Evolutionary conservation across 2,113 vertebrate species (phyloP), one percentile per base, ranked within the genome.

Genomic region (Ibidorhyncha struthersii): DNA sequence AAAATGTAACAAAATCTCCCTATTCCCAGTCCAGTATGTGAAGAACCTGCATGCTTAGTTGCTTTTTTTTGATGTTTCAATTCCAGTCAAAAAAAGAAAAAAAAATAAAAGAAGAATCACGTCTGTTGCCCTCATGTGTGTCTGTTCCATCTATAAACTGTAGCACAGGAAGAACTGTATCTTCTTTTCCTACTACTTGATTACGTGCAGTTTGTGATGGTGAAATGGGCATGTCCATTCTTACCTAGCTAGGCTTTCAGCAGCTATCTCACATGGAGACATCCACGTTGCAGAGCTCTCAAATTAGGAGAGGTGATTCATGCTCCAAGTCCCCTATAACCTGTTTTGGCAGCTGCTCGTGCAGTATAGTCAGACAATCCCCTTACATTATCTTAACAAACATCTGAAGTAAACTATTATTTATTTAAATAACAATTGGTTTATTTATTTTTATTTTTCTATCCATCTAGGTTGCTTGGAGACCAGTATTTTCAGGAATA

Each of bases 401-500:
- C 6, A 36, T 34, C 12, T 76, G 7, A 90, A 77, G 41, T 50
- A 66, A 29, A 10, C 32, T 26, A 23, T 73, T 69, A 50, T 43
- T 76, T 63, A 21, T 84, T 78, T 65, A 61, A 77, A 58, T 65
- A 67, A 62, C 10, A 58, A 82, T 3, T 41, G 6, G 4, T 49
- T 94, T 93, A 3, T 69, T 59, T 72, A 9, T 73, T 90, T 96
- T n/a, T 38, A 73, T 83, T 89, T 83, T 91, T 63, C 16, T 94
- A 3, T 63, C 38, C 79, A 8, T 25, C 32, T 95, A 99, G 99
- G 98, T 99, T 96, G 93, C 94, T 71, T 99, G 98, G 98, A 98
- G 98, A 89, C 98, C 98, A 72, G 96, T 99, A 66, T 86, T 99
- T 58, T 98, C 98, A 97, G 99, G 99, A 65, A 91, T 98, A 62